Evolutionary conservation across 1,140 invertebrate genomes (phyloP).

Genomic region (Pseudomyrmex flavicornis): DNA sequence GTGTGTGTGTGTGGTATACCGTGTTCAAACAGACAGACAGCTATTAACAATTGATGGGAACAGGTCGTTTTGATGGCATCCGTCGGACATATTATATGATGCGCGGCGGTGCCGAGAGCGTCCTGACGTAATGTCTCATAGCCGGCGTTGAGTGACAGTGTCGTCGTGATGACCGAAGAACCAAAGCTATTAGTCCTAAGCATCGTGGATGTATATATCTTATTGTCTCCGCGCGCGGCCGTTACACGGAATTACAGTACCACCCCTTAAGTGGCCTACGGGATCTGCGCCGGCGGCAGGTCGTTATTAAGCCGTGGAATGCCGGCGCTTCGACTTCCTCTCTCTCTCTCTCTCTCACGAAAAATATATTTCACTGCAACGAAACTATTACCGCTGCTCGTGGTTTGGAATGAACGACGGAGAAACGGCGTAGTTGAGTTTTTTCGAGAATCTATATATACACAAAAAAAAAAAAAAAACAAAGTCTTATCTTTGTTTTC

Average conservation of each 20-base stretch:
- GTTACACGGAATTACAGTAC: slow-evolving; percentile 67
- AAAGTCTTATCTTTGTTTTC: not conserved
- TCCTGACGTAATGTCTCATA: slow-evolving; percentile 53
- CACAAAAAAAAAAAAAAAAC: not conserved
- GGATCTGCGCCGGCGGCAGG: slow-evolving; percentile 48
- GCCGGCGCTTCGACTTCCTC: slow-evolving; percentile 22
- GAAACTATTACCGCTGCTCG: slow-evolving; percentile 31
- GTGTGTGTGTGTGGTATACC: too few species aligned
- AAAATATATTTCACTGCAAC: slow-evolving; percentile 36
- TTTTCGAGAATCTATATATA: not conserved
- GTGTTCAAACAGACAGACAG: slow-evolving; percentile 15
- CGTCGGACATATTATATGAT: slow-evolving; percentile 26
- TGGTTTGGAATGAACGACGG: not conserved
- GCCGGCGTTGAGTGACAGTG: slow-evolving; percentile 28
- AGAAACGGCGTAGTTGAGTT: slow-evolving; percentile 2
- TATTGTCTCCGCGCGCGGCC: slow-evolving; percentile 66
- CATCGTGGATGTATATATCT: slow-evolving; percentile 68
- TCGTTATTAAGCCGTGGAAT: slow-evolving; percentile 64
- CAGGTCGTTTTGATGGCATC: slow-evolving; percentile 45
- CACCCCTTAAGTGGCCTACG: slow-evolving; percentile 62
- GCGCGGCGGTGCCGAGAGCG: not conserved
- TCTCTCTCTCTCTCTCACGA: slow-evolving; percentile 18
- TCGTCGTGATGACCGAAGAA: slow-evolving; percentile 48
- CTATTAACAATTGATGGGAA: slow-evolving; percentile 56
- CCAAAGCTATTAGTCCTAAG: slow-evolving; percentile 71